Conservation (phyloP, 1,140 invertebrate species). For the Lepidotrigona ventralis region DNA sequence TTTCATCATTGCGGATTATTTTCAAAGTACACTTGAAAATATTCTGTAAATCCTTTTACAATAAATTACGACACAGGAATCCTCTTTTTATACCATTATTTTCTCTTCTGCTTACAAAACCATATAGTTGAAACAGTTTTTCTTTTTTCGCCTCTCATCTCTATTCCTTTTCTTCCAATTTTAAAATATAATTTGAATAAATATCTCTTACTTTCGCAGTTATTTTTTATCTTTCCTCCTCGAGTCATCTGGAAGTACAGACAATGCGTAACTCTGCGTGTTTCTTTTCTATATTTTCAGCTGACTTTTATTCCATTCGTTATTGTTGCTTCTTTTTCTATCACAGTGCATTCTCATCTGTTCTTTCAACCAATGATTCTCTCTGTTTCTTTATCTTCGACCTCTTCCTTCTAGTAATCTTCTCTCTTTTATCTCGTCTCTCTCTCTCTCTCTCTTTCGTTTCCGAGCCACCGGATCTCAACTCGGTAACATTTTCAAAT, state of each 20-base stretch:
- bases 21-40: too few species aligned
- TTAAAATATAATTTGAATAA: too few species aligned
- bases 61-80: too few species aligned
- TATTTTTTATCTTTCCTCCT: not conserved
- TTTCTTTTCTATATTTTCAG: not conserved
- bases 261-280: not conserved
- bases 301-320: conserved; percentile 10
- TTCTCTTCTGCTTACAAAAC: conserved; percentile 2
- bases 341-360: conserved; percentile 10
- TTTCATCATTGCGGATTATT: not conserved
- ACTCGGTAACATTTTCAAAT: conserved; percentile 62
- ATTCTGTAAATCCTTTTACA: too few species aligned
- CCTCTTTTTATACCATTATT: not conserved
- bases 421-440: conserved; percentile 40
- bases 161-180: not conserved
- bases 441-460: conserved; percentile 46
- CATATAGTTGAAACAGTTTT: not conserved
- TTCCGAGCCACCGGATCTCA: conserved; percentile 52
- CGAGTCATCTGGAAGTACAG: not conserved
- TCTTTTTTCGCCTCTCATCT: not conserved
- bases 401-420: conserved; percentile 36
- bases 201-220: conserved; percentile 10
- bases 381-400: conserved; percentile 45
- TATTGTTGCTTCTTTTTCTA: conserved; percentile 33
- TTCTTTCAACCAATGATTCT: conserved; percentile 2